phyloP scores from a whole-genome alignment of 1,140 invertebrate genomes.

The Hirudo medicinalis region DNA sequence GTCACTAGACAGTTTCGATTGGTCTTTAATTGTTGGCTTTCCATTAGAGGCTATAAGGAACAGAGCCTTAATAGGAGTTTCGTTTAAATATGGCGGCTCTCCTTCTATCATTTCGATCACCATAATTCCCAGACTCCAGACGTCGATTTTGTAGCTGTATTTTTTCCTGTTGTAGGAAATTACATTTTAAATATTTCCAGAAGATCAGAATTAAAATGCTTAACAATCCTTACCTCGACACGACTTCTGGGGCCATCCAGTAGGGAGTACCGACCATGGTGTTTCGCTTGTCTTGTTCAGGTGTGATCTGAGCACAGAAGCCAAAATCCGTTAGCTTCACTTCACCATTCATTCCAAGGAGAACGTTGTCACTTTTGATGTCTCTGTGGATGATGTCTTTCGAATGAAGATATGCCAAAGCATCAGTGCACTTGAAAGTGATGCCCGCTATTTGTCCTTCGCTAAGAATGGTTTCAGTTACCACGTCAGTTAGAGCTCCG shows the following conservation, averaged over 20 bases:
- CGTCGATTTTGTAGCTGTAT: constrained; percentile 41
- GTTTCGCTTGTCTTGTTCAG: constrained; percentile 31
- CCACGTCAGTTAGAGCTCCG: constrained; percentile 46
- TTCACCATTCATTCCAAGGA: constrained; percentile 38
- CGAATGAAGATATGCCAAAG: constrained; percentile 5
- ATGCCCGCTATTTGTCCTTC: constrained; percentile 92
- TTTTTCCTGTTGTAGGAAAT: constrained; percentile 36
- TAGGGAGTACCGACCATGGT: constrained; percentile 43
- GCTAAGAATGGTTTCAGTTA: constrained; percentile 46
- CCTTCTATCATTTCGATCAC: constrained; percentile 44
- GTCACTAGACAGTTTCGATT: constrained; percentile 18
- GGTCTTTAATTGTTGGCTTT: constrained; percentile 83
- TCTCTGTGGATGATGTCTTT: constrained; percentile 28
- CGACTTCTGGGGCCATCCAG: constrained; percentile 39
- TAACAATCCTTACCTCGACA: constrained; percentile 22
- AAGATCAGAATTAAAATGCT: neutral
- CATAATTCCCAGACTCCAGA: constrained; percentile 42
- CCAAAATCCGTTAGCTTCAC: constrained; percentile 43
- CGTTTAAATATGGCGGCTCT: constrained; percentile 40
- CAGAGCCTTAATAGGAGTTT: constrained; percentile 39
- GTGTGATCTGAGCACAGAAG: constrained; percentile 38
- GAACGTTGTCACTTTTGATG: constrained; percentile 44
- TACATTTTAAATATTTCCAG: constrained; percentile 46
- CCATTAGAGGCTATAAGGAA: constrained; percentile 83
- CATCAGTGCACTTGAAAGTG: constrained; percentile 53